Evolutionary conservation across 2,888 invertebrate genomes (phyloP), one percentile per base, ranked within the genome.

Genomic region (Caenorhabditis doughertyi): DNA sequence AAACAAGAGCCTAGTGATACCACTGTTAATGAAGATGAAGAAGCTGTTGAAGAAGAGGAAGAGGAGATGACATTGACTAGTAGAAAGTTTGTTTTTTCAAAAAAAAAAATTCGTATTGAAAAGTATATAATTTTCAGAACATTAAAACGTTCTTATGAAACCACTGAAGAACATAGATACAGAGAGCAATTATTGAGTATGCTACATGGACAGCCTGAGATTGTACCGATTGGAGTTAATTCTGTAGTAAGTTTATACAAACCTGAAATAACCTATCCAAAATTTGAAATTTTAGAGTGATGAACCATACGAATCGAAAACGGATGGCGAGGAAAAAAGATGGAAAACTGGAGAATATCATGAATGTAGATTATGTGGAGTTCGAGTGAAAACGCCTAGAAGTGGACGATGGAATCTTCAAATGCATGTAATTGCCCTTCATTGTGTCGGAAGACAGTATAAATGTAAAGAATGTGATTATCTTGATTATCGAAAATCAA

Each of bases 401-500:
- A 77, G 85, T 27, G 85, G 85, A 0, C 68, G 85, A 3, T 85
- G 85, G 85, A 85, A 85, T 47, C 79, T 85, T 7, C 85, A 85
- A 65, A 85, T 85, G 85, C 85, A 85, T 51, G 84, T 84, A 32
- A 82, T 85, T 62, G 85, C 85, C n/a, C 76, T 84, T 42, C 85
- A 85, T 49, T 84, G 82, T 42, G 64, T 70, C 13, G 70, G 79
- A 21, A 47, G 83, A 42, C 77, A 81, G 13, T 84, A 82, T 35
- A 62, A 74, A 55, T 85, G 85, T 65, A 70, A 58, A 35, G 47
- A 79, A 35, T 85, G 85, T 32, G 27, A 56, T 25, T 85, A 74
- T 35, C 21, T 77, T 21, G 85, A 85, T 58, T 85, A 85, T 64
- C 32, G 85, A 72, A 84, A 84, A 44, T 81, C 85, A 8, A 82